Percentiles rank a stretch among this genome's conserved stretches.
These are phyloP conservation scores for Drosophila kuntzei DNA, from an alignment of 2,888 invertebrate species.

Conservation along the genomic window DNA sequence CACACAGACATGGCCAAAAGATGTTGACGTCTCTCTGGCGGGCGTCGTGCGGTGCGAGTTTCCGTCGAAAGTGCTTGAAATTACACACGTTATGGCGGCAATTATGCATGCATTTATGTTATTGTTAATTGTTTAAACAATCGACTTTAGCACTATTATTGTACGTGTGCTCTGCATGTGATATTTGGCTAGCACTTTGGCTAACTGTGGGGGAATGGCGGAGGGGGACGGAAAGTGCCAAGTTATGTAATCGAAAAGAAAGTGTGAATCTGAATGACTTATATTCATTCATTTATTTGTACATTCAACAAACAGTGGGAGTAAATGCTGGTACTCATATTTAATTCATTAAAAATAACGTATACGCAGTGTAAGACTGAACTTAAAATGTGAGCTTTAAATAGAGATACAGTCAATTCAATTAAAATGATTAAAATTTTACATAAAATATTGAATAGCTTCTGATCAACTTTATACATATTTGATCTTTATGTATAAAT, in stretches of 20 bases:
- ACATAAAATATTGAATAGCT: background rate
- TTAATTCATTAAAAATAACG: slow-evolving; percentile 55
- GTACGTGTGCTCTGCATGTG: slow-evolving; percentile 55
- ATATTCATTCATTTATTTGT: slow-evolving; percentile 59
- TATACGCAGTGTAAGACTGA: slow-evolving; percentile 19
- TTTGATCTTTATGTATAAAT: too few relatives aligned
- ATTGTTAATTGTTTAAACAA: slow-evolving; percentile 79
- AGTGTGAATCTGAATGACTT: slow-evolving; percentile 55
- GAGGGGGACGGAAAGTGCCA: background rate
- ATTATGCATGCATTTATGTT: slow-evolving; percentile 72
- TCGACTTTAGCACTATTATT: slow-evolving; percentile 43
- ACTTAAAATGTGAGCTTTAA: too few relatives aligned
- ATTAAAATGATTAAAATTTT: background rate
- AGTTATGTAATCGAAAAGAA: slow-evolving; percentile 55
- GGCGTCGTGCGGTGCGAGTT: slow-evolving; percentile 67
- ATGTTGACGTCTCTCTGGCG: slow-evolving; percentile 64
- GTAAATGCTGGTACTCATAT: slow-evolving; percentile 12
- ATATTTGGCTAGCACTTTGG: slow-evolving; percentile 19
- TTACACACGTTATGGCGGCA: slow-evolving; percentile 64
- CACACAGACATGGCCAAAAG: slow-evolving; percentile 12
- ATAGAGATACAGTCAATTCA: background rate
- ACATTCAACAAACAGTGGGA: slow-evolving; percentile 15
- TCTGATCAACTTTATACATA: too few relatives aligned
- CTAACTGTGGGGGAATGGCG: background rate
- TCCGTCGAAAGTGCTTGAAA: slow-evolving; percentile 74